Conservation (phyloP, 2,888 invertebrate genomes). For the Trachelus tabidus region DNA sequence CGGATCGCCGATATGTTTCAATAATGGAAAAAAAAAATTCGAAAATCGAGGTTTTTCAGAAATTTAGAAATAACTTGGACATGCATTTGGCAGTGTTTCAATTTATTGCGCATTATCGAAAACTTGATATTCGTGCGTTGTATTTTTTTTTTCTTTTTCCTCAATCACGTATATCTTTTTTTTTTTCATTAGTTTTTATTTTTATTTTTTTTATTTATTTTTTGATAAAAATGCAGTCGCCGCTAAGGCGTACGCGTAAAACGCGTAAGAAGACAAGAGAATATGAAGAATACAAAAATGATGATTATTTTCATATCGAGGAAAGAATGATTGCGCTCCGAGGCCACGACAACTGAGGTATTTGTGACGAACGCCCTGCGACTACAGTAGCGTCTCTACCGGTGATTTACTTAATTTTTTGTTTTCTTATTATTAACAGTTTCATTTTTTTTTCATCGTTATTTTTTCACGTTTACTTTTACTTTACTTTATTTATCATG, state of each 20-base stretch:
- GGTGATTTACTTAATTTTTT: slow-evolving; percentile 37
- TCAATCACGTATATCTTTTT: too few species aligned
- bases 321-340: slow-evolving; percentile 34
- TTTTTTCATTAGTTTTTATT: too few species aligned
- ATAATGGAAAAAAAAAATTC: too few species aligned
- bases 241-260: background rate
- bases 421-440: slow-evolving; percentile 51
- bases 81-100: too few species aligned
- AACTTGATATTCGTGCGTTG: too few species aligned
- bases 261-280: background rate
- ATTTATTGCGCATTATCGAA: too few species aligned
- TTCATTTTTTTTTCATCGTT: slow-evolving; percentile 27
- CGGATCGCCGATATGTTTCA: slow-evolving; percentile 35
- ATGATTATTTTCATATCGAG: background rate
- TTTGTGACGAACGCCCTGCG: slow-evolving; percentile 57
- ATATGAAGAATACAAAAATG: background rate
- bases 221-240: too few species aligned
- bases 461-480: slow-evolving; percentile 32
- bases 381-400: slow-evolving; percentile 47
- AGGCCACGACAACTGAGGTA: slow-evolving; percentile 63
- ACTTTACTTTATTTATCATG: slow-evolving; percentile 16
- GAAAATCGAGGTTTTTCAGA: too few species aligned
- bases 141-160: too few species aligned
- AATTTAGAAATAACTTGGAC: too few species aligned
- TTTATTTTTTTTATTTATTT: too few species aligned